Percentiles rank a stretch among this genome's conserved stretches.
These are phyloP conservation scores for Habrosyne pyritoides DNA, from an alignment of 2,888 invertebrate genomes.

Conservation along the genomic window DNA sequence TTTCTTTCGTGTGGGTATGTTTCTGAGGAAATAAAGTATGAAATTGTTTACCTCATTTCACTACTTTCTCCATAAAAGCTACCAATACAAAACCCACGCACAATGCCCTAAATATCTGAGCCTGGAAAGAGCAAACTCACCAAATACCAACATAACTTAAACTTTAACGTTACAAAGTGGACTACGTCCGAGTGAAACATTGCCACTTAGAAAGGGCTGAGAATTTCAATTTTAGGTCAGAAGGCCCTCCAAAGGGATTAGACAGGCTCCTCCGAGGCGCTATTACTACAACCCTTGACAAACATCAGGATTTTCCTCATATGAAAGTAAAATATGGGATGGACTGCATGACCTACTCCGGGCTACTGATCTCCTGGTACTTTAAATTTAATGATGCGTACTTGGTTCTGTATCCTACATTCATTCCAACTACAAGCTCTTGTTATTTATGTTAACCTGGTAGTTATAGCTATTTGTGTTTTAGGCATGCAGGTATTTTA, in stretches of 20 bases:
- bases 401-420: neutral
- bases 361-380: slow-evolving; percentile 41
- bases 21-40: too few species aligned
- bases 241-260: slow-evolving; percentile 50
- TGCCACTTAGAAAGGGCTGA: slow-evolving; percentile 52
- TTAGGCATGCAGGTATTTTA: too few species aligned
- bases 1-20: too few species aligned
- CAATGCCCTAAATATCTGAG: neutral
- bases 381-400: slow-evolving; percentile 19
- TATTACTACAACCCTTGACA: slow-evolving; percentile 55
- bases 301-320: slow-evolving; percentile 53
- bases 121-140: neutral
- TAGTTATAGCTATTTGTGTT: too few species aligned
- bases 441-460: too few species aligned
- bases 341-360: slow-evolving; percentile 38
- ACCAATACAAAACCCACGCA: neutral
- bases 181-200: slow-evolving; percentile 47
- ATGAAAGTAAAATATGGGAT: slow-evolving; percentile 61
- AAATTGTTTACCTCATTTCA: neutral
- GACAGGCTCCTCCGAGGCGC: slow-evolving; percentile 42
- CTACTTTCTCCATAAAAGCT: neutral
- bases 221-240: slow-evolving; percentile 66
- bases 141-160: slow-evolving; percentile 52
- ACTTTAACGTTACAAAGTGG: slow-evolving; percentile 52
- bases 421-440: too few species aligned